Evolutionary conservation across 1,140 invertebrate genomes (phyloP).

Genomic region (Macrocentrus cingulum): DNA sequence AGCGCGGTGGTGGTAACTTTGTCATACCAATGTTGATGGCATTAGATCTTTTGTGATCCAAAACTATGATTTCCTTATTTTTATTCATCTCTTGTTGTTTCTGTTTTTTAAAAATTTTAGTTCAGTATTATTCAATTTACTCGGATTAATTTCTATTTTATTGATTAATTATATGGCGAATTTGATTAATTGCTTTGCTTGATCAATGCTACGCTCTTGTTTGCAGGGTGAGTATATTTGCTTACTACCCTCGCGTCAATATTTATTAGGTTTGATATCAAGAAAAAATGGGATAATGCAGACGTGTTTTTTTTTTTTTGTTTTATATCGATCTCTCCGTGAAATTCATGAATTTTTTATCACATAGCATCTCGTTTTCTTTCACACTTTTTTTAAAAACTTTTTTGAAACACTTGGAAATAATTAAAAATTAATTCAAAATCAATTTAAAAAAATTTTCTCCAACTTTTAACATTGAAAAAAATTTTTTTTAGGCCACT

Average conservation of each 20-base stretch:
- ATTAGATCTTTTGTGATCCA: constrained; percentile 97
- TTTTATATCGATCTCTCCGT: no score
- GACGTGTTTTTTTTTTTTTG: background rate
- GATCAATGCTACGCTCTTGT: constrained; percentile 23
- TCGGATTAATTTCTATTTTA: background rate
- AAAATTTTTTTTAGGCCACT: no score
- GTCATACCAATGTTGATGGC: constrained; percentile 99
- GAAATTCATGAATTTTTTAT: no score
- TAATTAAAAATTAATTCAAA: no score
- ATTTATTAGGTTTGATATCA: constrained; percentile 16
- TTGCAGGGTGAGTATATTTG: constrained; percentile 7
- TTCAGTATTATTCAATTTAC: background rate
- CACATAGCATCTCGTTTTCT: no score
- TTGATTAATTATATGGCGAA: background rate
- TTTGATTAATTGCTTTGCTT: constrained; percentile 18
- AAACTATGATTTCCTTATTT: constrained; percentile 92
- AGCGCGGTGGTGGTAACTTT: constrained; percentile 93
- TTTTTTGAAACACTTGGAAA: no score
- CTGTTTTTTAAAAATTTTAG: constrained; percentile 58
- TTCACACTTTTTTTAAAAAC: no score
- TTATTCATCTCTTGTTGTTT: constrained; percentile 92
- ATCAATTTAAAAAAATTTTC: no score
- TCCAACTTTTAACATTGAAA: no score
- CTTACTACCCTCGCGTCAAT: constrained; percentile 8
- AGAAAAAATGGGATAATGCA: no score